These are phyloP conservation scores for Acomys russatus DNA, from an alignment of 2,797 vertebrate species.

Conservation along the genomic window DNA sequence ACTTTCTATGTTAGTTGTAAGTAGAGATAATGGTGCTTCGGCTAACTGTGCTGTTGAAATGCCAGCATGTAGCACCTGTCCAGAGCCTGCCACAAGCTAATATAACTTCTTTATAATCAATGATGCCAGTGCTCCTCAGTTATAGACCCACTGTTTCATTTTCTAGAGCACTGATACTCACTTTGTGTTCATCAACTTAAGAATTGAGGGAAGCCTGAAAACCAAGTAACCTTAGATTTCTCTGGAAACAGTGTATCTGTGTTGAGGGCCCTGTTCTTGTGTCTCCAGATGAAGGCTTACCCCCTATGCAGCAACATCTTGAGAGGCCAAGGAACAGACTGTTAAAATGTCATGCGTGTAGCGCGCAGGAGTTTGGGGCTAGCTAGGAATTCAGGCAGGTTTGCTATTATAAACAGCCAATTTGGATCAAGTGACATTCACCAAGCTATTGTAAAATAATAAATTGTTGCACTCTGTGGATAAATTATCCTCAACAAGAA, in stretches of 20 bases:
- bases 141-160: background rate
- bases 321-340: background rate
- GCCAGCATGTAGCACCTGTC: background rate
- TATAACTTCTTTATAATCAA: background rate
- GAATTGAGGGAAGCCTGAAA: background rate
- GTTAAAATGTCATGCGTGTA: background rate
- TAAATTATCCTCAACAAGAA: background rate
- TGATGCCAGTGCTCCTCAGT: background rate
- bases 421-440: background rate
- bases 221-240: background rate
- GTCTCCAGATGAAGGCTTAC: background rate
- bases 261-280: fast-evolving
- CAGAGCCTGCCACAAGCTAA: background rate
- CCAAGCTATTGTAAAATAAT: background rate
- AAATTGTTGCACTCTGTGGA: background rate
- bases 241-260: background rate
- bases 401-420: background rate
- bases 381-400: background rate
- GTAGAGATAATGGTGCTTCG: background rate
- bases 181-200: background rate
- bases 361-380: background rate
- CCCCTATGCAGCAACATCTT: background rate
- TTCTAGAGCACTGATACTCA: background rate
- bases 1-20: background rate
- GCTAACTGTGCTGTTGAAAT: background rate